Evolutionary conservation across 2,888 invertebrate species (phyloP), one percentile per base, ranked within the genome.

Genomic region (Drosophila crucigera): DNA sequence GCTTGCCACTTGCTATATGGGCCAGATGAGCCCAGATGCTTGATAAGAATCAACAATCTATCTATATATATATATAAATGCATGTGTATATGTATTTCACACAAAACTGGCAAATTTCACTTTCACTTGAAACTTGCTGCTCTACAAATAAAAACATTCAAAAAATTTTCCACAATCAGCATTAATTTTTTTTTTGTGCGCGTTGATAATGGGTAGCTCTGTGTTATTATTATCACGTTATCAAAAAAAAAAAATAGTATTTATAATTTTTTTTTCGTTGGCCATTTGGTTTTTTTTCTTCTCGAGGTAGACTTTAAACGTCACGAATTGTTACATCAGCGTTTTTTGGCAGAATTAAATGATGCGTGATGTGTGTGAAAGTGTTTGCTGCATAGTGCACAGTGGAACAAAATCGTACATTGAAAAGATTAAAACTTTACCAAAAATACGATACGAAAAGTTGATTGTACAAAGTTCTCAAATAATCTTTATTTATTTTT

Each of bases 301-400:
- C 25, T 47, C 68, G 33, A 54, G 28, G 37, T 56, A 16, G 43
- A 68, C 41, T 56, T 53, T 41, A 71, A 81, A 64, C 81, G 68
- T 81, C 79, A 79, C 79, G 61, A 79, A 82, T 64, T 22, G 74
- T 79, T 79, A 82, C 74, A 78, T 78, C 82, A 79, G 78, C 78
- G 50, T 1, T 60, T 71, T 56, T 74, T 25, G n/a, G 28, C 11
- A 60, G 59, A 66, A 55, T 39, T 47, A 72, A 65, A 68, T 77
- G 61, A 77, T 65, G 82, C 78, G 73, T 78, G 61, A 65, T 65
- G 78, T 58, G 73, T 78, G 68, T 66, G 73, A 81, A 73, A 54
- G 43, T 66, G 68, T 59, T 52, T 59, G 52, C 1, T 14, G 47
- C 22, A 14, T 14, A 16, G 35, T 59, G 78, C 73, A 78, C 82